Base-by-base conservation (phyloP, 2,888 invertebrate genomes). In the Lasius fuliginosus region DNA sequence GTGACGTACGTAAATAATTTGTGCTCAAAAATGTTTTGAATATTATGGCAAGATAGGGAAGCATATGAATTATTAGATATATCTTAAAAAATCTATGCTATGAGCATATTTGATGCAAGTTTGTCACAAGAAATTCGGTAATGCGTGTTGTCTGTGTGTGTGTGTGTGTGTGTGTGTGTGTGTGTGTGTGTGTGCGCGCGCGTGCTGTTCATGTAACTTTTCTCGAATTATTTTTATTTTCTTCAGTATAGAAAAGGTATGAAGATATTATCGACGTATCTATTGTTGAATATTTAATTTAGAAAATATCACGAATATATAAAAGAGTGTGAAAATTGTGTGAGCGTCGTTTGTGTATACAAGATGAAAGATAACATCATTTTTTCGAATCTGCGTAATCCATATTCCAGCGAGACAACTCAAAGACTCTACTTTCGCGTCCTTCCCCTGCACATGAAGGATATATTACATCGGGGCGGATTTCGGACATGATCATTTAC, bases 401-500 rank as follows among this genome's bases (percentile, higher is more conserved):
- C 46, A 71, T 79, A 79, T 79, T 69, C 33, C 60, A 33, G 33
- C 79, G 46, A 62, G 73, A 81, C 60, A 81, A 73, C 46, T 60
- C 60, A 60, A 64, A 76, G 40, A 65, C 23, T 49, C 74, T 60
- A 58, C 60, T 81, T 62, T 71, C 40, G 6, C 40, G 6, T 18
- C 58, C 23, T 6, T 49, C 68, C 11, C 36, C 33, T 46, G 42
- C 68, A 68, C 77, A 68, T 53, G 60, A 79, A 71, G 60, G 60
- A 79, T 79, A 79, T 79, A 67, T 84, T 65, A 69, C 68, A 83
- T 75, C 60, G 30, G 56, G n/a, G 15, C 58, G 73, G 73, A 81
- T 81, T 81, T 81, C 12, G 60, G 67, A 77, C 67, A 69, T 36
- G 76, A 85, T 77, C 83, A 73, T 85, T 83, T 64, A 75, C 71